These are phyloP conservation scores for Lateolabrax maculatus DNA, from an alignment of 2,797 vertebrate species.

Conservation along the genomic window DNA sequence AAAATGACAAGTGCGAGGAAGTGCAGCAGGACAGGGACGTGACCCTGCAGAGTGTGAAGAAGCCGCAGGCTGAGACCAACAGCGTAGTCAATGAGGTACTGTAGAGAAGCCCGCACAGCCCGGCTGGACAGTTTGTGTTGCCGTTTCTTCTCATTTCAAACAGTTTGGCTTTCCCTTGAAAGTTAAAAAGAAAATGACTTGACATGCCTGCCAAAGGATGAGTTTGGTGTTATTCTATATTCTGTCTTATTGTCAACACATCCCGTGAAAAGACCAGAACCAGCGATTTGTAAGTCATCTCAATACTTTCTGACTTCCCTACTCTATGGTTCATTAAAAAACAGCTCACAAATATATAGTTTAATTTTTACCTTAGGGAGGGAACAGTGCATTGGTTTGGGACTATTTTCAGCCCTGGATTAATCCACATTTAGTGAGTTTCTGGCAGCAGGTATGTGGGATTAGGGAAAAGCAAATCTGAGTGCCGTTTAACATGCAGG, in stretches of 20 bases:
- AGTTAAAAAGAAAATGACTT: background rate
- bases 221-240: background rate
- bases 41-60: slow-evolving; percentile 56
- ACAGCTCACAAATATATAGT: background rate
- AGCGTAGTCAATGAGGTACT: slow-evolving; percentile 57
- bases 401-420: background rate
- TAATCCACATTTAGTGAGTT: background rate
- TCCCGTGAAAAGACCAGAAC: background rate
- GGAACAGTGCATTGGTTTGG: background rate
- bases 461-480: background rate
- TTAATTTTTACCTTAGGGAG: no score
- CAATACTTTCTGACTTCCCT: background rate
- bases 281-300: background rate
- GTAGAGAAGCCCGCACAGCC: background rate
- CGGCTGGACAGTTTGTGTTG: no score
- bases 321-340: background rate
- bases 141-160: no score
- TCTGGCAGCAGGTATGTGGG: no score
- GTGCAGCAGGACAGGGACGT: background rate
- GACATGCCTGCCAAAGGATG: background rate
- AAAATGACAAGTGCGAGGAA: slow-evolving; percentile 17
- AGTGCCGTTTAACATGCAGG: no score
- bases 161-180: background rate
- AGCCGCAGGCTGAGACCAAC: slow-evolving; percentile 39
- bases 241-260: background rate